Evolutionary conservation across 1,140 invertebrate genomes (phyloP), one percentile per base, ranked within the genome.

Genomic region (Halesus radiatus): DNA sequence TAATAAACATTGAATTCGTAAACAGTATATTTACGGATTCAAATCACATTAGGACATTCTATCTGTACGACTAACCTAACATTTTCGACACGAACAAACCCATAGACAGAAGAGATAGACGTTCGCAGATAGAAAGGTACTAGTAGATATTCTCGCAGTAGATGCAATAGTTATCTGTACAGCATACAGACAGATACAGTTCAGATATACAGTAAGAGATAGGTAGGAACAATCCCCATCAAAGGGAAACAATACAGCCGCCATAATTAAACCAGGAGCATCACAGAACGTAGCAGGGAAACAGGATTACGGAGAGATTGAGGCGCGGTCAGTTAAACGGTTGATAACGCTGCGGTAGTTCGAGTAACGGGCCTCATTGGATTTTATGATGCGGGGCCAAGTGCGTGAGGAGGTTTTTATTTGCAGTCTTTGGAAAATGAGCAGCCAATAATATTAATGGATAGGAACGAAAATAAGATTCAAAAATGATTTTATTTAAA

Each of bases 241-340:
- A 78, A 78, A 78, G 66, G 76, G 76, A 70, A 62, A 13, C 32
- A 10, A 26, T 26, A 20, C 50, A 18, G 20, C 74, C 7, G 26
- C 64, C 52, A 50, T 78, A 78, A 78, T 78, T 78, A 78, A 78
- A 72, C 76, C 60, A 72, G 37, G 37, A 45, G 52, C 16, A 66
- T 58, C 64, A 72, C 64, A 58, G 76, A 45, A 70, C 15, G 72
- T 64, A 78, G 10, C 76, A 72, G 76, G 64, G 23, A 72, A 70
- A 78, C 76, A 70, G 76, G 66, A 70, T 78, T 70, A 72, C 16
- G 76, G 32, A 72, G 76, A 78, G 76, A 72, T 77, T 77, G 64
- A 20, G 29, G 50, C 45, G 45, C 76, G 76, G 76, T 77, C 76
- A 77, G 76, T 66, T 72, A 23, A 72, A 37, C 76, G 26, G 64